These are phyloP conservation scores for Belgica antarctica DNA, from an alignment of 2,888 invertebrate genomes.

Conservation along the genomic window DNA sequence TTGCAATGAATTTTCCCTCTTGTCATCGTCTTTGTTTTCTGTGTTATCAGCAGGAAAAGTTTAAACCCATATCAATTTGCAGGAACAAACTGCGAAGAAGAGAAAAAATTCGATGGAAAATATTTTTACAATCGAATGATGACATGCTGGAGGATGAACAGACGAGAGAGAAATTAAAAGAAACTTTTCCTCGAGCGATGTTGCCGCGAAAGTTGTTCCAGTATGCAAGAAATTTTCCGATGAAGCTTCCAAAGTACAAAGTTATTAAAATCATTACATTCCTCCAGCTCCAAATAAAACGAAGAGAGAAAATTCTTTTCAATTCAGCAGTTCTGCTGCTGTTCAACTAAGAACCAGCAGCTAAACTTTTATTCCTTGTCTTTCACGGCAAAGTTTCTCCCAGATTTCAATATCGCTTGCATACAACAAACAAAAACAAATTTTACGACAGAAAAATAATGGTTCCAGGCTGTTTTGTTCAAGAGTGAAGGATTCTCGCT, in stretches of 20 bases:
- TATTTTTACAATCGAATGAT: conserved; percentile 32
- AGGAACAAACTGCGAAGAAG: background rate
- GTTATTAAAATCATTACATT: no score
- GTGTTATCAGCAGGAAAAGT: conserved; percentile 30
- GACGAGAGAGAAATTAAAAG: conserved; percentile 27
- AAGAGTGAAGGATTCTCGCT: no score
- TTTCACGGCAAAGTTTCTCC: no score
- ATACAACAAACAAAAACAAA: no score
- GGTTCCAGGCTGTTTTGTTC: no score
- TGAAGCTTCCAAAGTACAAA: no score
- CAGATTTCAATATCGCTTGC: no score
- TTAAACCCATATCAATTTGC: conserved; percentile 36
- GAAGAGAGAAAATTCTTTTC: background rate
- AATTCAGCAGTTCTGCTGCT: background rate
- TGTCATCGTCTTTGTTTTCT: conserved; percentile 34
- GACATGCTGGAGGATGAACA: conserved; percentile 15
- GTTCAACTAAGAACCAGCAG: no score
- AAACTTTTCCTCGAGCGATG: background rate
- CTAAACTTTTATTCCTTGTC: no score
- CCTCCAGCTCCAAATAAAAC: no score
- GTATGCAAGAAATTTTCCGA: background rate
- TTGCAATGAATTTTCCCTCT: conserved; percentile 33
- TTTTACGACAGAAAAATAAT: no score
- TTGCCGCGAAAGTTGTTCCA: background rate
- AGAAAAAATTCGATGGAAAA: background rate